These are phyloP conservation scores for Parazoanthus atlanticus DNA, from an alignment of 92 coral and sea anemone genomes.

Conservation along the genomic window DNA sequence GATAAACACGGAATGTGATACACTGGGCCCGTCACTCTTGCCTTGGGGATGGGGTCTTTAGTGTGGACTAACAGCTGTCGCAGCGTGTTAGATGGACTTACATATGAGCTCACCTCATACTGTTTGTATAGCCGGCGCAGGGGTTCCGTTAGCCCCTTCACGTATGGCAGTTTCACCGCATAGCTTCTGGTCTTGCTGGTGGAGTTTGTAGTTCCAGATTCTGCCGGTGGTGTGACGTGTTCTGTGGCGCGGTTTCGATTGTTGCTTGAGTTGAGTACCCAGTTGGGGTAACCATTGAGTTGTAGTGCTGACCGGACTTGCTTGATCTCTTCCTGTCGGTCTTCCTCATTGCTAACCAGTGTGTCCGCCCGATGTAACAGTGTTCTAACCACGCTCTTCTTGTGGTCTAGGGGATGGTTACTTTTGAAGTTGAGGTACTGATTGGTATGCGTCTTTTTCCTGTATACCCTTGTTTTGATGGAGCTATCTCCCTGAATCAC, in stretches of 20 bases:
- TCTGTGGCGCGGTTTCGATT: too few relatives aligned
- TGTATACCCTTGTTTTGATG: conserved; percentile 5
- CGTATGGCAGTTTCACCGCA: not conserved
- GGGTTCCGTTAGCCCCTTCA: not conserved
- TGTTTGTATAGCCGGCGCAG: not conserved
- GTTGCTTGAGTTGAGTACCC: too few relatives aligned
- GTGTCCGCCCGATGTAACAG: not conserved
- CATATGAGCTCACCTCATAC: not conserved
- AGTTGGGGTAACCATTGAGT: too few relatives aligned
- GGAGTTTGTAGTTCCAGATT: not conserved
- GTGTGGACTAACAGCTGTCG: not conserved
- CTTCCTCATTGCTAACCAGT: not conserved
- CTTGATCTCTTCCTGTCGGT: too few relatives aligned
- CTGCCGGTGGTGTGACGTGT: not conserved
- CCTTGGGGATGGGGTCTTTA: not conserved
- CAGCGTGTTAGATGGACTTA: not conserved
- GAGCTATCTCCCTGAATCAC: too few relatives aligned
- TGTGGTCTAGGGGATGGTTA: too few relatives aligned
- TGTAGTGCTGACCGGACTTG: not conserved
- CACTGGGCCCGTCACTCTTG: conserved; percentile 3
- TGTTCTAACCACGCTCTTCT: not conserved
- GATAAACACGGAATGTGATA: not conserved
- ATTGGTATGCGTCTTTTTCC: not conserved
- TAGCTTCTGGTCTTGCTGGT: not conserved
- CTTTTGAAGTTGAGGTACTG: too few relatives aligned